Evolutionary conservation across 2,888 invertebrate genomes (phyloP).

Genomic region (Cephus sareptanus): DNA sequence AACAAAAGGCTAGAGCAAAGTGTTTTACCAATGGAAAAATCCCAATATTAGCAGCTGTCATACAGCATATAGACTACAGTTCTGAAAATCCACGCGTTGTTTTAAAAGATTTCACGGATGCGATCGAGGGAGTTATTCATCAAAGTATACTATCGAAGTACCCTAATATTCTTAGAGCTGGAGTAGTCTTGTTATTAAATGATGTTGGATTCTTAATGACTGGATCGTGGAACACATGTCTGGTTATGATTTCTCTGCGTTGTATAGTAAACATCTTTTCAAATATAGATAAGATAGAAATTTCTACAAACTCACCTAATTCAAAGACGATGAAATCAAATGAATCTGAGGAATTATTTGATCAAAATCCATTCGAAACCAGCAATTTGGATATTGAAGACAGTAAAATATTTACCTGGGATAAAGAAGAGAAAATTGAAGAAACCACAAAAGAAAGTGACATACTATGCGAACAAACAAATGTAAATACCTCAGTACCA

Average conservation of each 20-base stretch:
- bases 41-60: constrained; percentile 56
- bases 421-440: background rate
- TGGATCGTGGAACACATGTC: constrained; percentile 40
- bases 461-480: background rate
- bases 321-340: background rate
- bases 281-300: constrained; percentile 35
- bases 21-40: constrained; percentile 47
- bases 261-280: constrained; percentile 58
- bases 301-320: constrained; percentile 3
- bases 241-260: constrained; percentile 52
- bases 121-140: constrained; percentile 65
- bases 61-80: constrained; percentile 56
- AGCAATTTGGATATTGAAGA: constrained; percentile 4
- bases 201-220: constrained; percentile 54
- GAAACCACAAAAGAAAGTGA: background rate
- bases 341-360: background rate
- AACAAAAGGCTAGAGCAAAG: constrained; percentile 41
- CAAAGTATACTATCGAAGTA: constrained; percentile 61
- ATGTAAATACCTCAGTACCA: background rate
- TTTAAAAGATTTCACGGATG: constrained; percentile 61
- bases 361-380: background rate
- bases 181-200: constrained; percentile 52
- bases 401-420: background rate
- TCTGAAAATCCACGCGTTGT: constrained; percentile 59
- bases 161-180: constrained; percentile 54